phyloP scores from a whole-genome alignment of 2,797 vertebrate species.

The Tapirus indicus region DNA sequence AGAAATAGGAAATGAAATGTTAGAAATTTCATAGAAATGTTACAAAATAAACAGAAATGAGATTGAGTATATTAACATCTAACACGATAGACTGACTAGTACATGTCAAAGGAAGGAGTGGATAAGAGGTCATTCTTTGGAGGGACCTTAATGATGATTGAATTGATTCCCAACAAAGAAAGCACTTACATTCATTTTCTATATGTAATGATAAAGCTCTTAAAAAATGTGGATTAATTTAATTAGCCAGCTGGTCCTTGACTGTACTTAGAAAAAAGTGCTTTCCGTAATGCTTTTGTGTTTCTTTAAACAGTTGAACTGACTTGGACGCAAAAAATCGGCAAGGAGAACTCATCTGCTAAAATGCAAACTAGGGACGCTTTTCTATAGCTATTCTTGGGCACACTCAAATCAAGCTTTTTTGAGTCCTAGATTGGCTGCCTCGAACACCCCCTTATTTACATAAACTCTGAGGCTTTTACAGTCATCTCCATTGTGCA shows the following conservation, averaged over 20 bases:
- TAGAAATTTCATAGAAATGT: not conserved
- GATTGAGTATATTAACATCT: not conserved
- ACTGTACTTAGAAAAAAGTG: not conserved
- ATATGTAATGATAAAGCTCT: conserved; percentile 31
- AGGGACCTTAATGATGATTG: conserved; percentile 21
- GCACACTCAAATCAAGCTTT: conserved; percentile 66
- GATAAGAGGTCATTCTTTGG: not conserved
- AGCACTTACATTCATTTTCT: conserved; percentile 3
- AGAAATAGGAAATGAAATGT: too few relatives aligned
- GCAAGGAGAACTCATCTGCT: conserved; percentile 50
- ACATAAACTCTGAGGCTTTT: conserved; percentile 64
- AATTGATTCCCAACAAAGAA: conserved; percentile 42
- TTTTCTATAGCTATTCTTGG: conserved; percentile 72
- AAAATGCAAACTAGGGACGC: conserved; percentile 63
- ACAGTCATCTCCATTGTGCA: conserved; percentile 44
- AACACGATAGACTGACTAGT: not conserved
- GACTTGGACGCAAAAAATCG: conserved; percentile 54
- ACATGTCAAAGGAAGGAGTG: not conserved
- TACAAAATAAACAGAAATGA: not conserved
- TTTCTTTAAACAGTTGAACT: conserved; percentile 56
- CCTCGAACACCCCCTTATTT: conserved; percentile 57
- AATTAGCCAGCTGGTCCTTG: conserved; percentile 38
- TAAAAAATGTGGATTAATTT: conserved; percentile 54
- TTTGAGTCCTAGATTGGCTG: conserved; percentile 55
- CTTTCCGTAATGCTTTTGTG: conserved; percentile 50